Percentiles rank a stretch among this genome's conserved stretches.
Conservation (phyloP, 2,888 invertebrate species). For the Autographa pulchrina region DNA sequence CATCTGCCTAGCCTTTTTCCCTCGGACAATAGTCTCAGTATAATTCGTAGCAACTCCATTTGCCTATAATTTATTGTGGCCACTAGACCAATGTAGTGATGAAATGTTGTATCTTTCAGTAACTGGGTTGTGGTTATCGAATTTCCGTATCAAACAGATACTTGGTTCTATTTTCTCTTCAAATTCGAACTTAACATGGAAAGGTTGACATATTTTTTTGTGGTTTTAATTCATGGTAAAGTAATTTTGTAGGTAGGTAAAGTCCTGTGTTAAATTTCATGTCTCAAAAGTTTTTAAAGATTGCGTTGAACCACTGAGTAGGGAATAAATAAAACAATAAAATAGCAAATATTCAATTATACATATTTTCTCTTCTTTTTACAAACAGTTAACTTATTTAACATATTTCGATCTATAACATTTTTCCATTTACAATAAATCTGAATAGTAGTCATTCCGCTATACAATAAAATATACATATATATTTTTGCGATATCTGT, state of each 20-base stretch:
- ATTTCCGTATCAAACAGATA: too few relatives aligned
- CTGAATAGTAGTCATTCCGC: constrained; percentile 87
- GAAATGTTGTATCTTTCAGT: too few relatives aligned
- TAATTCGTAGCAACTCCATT: too few relatives aligned
- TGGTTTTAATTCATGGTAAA: too few relatives aligned
- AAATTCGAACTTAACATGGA: not conserved
- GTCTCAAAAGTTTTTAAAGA: not conserved
- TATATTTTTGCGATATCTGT: constrained; percentile 84
- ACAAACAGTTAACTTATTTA: constrained; percentile 89
- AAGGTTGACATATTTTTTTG: not conserved
- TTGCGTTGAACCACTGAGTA: not conserved
- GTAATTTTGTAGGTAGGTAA: too few relatives aligned
- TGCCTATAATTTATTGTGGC: too few relatives aligned
- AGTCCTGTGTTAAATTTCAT: too few relatives aligned
- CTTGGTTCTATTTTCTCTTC: too few relatives aligned
- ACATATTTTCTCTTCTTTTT: constrained; percentile 89
- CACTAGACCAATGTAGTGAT: too few relatives aligned
- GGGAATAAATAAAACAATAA: constrained; percentile 76
- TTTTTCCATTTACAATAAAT: constrained; percentile 87
- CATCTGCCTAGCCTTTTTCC: too few relatives aligned
- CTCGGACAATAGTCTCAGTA: too few relatives aligned
- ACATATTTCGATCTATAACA: constrained; percentile 87
- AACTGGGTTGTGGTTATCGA: too few relatives aligned
- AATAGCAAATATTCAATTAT: constrained; percentile 88
- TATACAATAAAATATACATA: constrained; percentile 89